Evolutionary conservation across 2,888 invertebrate species (phyloP).

Genomic region (Oscheius myriophilus): DNA sequence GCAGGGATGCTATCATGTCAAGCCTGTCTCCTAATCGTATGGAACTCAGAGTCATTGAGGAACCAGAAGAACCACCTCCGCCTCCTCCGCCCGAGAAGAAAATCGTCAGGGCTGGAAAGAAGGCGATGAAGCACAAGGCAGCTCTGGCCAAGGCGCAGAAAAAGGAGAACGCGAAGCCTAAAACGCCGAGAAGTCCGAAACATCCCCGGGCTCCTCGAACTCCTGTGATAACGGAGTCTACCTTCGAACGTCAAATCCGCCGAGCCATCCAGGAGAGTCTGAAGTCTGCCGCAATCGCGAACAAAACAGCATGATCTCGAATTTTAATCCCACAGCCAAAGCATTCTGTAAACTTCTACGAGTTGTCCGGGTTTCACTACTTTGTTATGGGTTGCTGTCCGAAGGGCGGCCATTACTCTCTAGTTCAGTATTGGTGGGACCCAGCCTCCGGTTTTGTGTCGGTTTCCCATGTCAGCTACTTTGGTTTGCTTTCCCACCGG

Average conservation of each 20-base stretch:
- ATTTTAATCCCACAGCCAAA: too few species aligned
- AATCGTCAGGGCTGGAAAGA: constrained; percentile 4
- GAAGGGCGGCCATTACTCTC: too few species aligned
- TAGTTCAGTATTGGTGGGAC: too few species aligned
- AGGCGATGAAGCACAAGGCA: constrained; percentile 6
- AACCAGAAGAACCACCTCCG: not conserved
- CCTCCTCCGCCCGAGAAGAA: not conserved
- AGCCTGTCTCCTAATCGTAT: too few species aligned
- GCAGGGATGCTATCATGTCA: too few species aligned
- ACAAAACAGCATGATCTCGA: too few species aligned
- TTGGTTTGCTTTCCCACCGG: constrained; percentile 6
- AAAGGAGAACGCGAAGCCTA: constrained; percentile 14
- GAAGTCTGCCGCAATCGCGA: not conserved
- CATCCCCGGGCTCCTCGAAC: constrained; percentile 26
- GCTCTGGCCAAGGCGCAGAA: constrained; percentile 6
- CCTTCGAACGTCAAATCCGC: constrained; percentile 19
- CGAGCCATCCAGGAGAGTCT: constrained; percentile 28
- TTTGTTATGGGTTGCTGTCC: too few species aligned
- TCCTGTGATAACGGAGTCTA: constrained; percentile 19
- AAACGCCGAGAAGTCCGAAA: constrained; percentile 2
- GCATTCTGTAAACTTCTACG: too few species aligned
- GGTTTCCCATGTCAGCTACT: constrained; percentile 7
- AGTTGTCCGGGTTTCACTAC: too few species aligned
- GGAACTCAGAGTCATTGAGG: too few species aligned
- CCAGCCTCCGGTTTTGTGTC: constrained; percentile 3